Evolutionary conservation across 2,888 invertebrate genomes (phyloP), one percentile per base, ranked within the genome.

Genomic region (Leptinotarsa peninsularis): DNA sequence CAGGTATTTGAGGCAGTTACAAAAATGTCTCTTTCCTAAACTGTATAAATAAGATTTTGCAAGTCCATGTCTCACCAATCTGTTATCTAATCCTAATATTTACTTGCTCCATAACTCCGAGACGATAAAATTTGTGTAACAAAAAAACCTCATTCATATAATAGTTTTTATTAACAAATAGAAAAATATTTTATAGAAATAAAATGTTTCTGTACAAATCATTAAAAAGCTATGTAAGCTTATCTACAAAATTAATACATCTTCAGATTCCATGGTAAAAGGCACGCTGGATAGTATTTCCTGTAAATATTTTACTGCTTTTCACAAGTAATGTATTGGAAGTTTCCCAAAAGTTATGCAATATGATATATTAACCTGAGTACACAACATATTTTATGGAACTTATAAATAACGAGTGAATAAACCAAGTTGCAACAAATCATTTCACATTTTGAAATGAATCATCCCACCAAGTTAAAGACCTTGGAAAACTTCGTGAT

Each of bases 111-210:
- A 63, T n/a, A n/a, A 63, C 17, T 13, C 14, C 0, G n/a, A 33
- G 3, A 27, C 5, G n/a, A 63, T 63, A 63, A 63, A 63, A 63
- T 3, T 43, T 63, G 17, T 21, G 33, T 52, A 33, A 50, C 52
- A 72, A 66, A 54, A 18, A 21, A n/a, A 43, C 67, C 49, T 77
- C 77, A 79, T 80, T 79, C 68, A 77, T 43, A 43, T 71, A 78
- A 79, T 79, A 77, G 74, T 78, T 82, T 82, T 82, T 82, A 82
- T 82, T 82, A 82, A 82, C 82, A 82, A 81, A 80, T 81, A 81
- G 80, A 81, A 82, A 81, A 82, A 81, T 82, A 82, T 81, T 80
- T 80, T 80, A 81, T 80, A 79, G 79, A 79, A 79, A 81, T 82
- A 81, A 78, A 80, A 79, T 79, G 79, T 77, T 58, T 70, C 77